These are phyloP conservation scores for Caenorhabditis doughertyi DNA, from an alignment of 2,888 invertebrate species.

Conservation along the genomic window DNA sequence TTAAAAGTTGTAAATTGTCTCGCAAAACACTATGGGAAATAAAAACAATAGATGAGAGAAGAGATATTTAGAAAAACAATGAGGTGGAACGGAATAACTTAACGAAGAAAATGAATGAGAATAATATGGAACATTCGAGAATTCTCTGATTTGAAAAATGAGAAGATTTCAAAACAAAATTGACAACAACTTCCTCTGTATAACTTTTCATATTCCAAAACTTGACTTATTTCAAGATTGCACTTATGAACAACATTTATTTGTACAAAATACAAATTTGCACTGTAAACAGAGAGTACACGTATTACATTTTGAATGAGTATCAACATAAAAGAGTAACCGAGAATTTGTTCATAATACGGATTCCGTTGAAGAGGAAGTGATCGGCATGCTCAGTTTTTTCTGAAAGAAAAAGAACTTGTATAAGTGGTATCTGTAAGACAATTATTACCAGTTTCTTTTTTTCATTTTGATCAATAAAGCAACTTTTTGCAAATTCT, in stretches of 20 bases:
- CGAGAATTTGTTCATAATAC: conserved; percentile 43
- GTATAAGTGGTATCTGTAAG: not conserved
- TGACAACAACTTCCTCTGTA: not conserved
- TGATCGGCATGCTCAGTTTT: conserved; percentile 47
- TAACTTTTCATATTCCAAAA: not conserved
- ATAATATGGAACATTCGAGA: not conserved
- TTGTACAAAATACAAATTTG: conserved; percentile 23
- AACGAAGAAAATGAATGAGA: not conserved
- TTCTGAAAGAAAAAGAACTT: conserved; percentile 41
- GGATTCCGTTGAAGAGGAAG: conserved; percentile 51
- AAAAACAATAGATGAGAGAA: conserved; percentile 9
- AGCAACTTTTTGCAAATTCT: conserved; percentile 56
- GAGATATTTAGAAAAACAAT: not conserved
- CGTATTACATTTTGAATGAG: conserved; percentile 11
- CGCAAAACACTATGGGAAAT: conserved; percentile 24
- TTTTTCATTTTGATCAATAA: conserved; percentile 52
- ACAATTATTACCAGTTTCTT: conserved; percentile 41
- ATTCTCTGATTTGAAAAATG: no score
- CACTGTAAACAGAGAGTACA: conserved; percentile 32
- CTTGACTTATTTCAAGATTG: not conserved
- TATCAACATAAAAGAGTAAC: conserved; percentile 20
- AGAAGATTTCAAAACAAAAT: no score
- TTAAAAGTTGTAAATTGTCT: conserved; percentile 37
- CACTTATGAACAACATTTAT: conserved; percentile 43
- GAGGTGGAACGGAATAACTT: not conserved